phyloP scores from a whole-genome alignment of 1,140 invertebrate species.

The Euura saliciscinereae region DNA sequence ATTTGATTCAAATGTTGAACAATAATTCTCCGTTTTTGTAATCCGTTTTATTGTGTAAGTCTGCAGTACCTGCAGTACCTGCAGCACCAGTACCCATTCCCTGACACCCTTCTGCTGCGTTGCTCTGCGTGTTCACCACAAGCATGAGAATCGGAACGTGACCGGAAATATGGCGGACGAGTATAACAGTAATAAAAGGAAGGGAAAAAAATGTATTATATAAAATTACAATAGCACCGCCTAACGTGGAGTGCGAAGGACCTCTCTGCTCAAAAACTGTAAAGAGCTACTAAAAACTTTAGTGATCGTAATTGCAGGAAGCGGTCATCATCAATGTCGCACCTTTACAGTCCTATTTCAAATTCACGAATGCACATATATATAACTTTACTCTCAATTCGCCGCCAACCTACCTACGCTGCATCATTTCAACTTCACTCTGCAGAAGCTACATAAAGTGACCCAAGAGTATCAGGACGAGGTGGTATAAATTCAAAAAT shows the following conservation, averaged over 20 bases:
- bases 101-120: too few species aligned
- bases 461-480: too few species aligned
- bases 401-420: too few species aligned
- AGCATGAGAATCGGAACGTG: background rate
- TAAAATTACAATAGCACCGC: background rate
- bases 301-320: background rate
- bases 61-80: too few species aligned
- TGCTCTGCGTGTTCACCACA: too few species aligned
- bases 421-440: too few species aligned
- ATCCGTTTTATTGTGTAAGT: background rate
- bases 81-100: too few species aligned
- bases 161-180: background rate
- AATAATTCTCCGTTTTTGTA: background rate
- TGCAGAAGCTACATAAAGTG: too few species aligned
- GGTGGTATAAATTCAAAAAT: too few species aligned
- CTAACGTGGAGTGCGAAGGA: background rate
- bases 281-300: background rate
- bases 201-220: background rate
- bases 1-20: background rate
- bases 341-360: too few species aligned
- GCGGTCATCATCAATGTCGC: background rate
- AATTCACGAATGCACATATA: too few species aligned
- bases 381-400: too few species aligned
- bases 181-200: background rate
- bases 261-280: background rate